These are phyloP conservation scores for Sturnira hondurensis DNA, from an alignment of 2,113 vertebrate species.

Conservation along the genomic window DNA sequence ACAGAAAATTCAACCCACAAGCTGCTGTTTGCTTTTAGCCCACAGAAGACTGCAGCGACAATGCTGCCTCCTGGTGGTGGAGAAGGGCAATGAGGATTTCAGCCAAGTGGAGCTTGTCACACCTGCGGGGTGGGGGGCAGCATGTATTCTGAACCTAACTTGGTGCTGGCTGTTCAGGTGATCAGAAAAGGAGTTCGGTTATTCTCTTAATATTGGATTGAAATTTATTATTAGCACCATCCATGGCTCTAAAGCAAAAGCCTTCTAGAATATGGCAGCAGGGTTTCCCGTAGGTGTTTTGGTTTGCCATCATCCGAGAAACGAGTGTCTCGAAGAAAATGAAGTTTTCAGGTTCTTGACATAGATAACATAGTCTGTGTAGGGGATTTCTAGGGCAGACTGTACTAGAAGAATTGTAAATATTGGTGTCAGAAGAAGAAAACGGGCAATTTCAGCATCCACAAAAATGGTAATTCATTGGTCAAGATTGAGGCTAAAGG, in stretches of 20 bases:
- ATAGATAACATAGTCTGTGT: neutral
- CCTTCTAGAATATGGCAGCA: neutral
- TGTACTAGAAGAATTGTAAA: neutral
- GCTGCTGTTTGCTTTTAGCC: neutral
- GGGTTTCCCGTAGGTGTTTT: neutral
- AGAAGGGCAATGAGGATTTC: neutral
- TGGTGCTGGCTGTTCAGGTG: neutral
- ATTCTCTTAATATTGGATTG: neutral
- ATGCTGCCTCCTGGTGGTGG: constrained; percentile 25
- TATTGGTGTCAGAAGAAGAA: neutral
- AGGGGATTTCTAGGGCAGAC: neutral
- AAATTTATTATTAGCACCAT: neutral
- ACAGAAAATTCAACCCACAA: neutral
- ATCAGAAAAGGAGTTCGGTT: neutral
- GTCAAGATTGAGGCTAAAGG: neutral
- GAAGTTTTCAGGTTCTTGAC: neutral
- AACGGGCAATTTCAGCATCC: neutral
- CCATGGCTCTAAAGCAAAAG: neutral
- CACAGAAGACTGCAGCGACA: neutral
- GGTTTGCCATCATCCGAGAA: constrained; percentile 5
- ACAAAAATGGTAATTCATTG: neutral
- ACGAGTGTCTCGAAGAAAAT: neutral
- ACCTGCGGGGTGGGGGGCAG: fast-evolving
- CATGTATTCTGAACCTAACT: neutral
- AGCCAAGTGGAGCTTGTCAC: fast-evolving